Evolutionary conservation across 1,140 invertebrate genomes (phyloP), one percentile per base, ranked within the genome.

Genomic region (Leptinotarsa undecemlineata): DNA sequence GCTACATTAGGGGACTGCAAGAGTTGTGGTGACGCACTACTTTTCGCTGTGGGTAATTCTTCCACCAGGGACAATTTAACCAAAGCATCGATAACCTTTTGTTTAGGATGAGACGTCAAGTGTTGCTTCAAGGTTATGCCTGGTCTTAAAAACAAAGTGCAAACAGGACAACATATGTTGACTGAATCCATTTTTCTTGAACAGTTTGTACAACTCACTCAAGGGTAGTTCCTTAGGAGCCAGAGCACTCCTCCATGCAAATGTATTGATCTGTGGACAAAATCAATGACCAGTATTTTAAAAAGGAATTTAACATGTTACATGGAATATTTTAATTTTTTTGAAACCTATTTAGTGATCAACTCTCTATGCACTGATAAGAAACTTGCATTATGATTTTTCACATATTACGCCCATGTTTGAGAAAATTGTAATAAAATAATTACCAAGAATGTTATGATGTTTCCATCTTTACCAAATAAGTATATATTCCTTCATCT

Each of bases 61-160:
- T 78, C 79, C 17, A 51, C 66, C n/a, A 72, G 62, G 62, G 80
- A 74, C 21, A 87, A 80, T 79, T 88, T 87, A 47, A 92, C 89
- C 63, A 95, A 85, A n/a, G 94, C 94, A 81, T 92, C 92, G 76
- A 95, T 95, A 33, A 95, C 92, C 84, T 94, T 92, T 81, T 94
- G 93, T 83, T 95, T 95, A 23, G 94, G 93, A 87, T 95, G 93
- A 8, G 92, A 94, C 81, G 93, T 90, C 82, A 95, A 88, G 85
- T 95, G 93, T 75, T 89, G 89, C 80, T 93, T 91, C 74, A 95
- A 85, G 71, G 91, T 91, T 85, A 95, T 95, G 47, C 93, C 93
- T 85, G 92, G 92, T 76, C 93, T 90, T 66, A 95, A 87, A 83
- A 90, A 95, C 61, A 95, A 87, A 21, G 93, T 95, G 86, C 93